Evolutionary conservation across 2,888 invertebrate genomes (phyloP).

Genomic region (Syritta pipiens): DNA sequence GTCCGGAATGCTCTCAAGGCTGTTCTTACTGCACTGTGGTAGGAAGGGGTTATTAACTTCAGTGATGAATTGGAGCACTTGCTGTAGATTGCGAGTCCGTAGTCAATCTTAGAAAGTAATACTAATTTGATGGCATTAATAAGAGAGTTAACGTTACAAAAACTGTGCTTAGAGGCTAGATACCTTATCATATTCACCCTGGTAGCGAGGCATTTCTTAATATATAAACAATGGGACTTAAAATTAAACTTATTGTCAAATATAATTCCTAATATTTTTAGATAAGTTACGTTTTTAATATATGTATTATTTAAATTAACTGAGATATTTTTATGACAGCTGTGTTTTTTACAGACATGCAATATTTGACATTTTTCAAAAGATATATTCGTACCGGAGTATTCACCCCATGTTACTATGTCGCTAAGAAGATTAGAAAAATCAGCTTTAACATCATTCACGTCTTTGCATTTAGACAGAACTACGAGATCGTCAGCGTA

Average conservation of each 20-base stretch:
- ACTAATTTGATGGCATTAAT: slow-evolving; percentile 1
- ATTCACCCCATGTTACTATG: background rate
- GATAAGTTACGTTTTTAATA: background rate
- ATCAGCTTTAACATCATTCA: background rate
- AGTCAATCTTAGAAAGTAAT: slow-evolving; percentile 27
- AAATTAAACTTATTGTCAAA: slow-evolving; percentile 6
- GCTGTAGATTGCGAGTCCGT: slow-evolving; percentile 13
- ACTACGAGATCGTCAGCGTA: slow-evolving; percentile 11
- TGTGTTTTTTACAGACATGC: background rate
- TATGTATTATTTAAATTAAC: slow-evolving; percentile 8
- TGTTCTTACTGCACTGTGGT: too few relatives aligned
- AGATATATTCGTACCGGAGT: background rate
- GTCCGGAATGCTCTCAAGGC: too few relatives aligned
- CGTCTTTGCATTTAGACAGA: background rate
- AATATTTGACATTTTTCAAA: background rate
- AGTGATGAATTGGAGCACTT: slow-evolving; percentile 12
- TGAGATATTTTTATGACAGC: background rate
- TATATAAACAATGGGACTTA: too few relatives aligned
- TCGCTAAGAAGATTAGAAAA: background rate
- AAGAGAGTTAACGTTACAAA: background rate
- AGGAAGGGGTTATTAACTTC: too few relatives aligned
- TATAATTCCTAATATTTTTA: slow-evolving; percentile 7
- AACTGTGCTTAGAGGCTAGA: background rate
- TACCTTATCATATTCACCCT: slow-evolving; percentile 26
- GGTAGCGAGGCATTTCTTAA: too few relatives aligned